These are phyloP conservation scores for Apistogramma diplotaenia DNA, from an alignment of 2,113 vertebrate species.

Conservation along the genomic window DNA sequence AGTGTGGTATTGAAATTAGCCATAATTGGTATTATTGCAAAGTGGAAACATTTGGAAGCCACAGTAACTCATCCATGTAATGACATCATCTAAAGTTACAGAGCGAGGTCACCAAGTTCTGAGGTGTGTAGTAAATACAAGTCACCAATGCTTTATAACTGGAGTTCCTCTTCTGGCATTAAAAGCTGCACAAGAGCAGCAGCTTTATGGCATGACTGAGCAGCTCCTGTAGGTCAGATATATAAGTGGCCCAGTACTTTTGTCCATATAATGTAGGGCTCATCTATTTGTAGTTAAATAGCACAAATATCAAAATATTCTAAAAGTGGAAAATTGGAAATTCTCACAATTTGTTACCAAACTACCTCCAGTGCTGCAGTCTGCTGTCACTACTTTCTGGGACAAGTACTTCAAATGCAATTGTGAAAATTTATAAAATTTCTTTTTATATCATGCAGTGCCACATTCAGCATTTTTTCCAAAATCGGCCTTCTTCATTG, in stretches of 20 bases:
- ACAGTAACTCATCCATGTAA: neutral
- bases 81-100: neutral
- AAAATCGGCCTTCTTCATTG: too few species aligned
- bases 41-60: neutral
- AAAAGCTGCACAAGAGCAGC: too few species aligned
- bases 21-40: neutral
- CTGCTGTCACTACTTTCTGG: too few species aligned
- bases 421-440: too few species aligned
- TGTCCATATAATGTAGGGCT: neutral
- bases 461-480: too few species aligned
- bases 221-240: neutral
- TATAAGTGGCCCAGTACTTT: neutral
- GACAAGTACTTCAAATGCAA: too few species aligned
- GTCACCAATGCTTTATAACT: neutral
- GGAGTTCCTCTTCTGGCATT: too few species aligned
- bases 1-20: fast-evolving
- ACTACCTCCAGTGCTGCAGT: too few species aligned
- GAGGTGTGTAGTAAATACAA: neutral
- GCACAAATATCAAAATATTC: neutral
- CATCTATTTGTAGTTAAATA: neutral
- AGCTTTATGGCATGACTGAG: neutral
- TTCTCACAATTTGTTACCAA: neutral
- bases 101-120: fast-evolving
- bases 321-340: neutral
- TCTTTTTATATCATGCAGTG: too few species aligned